Percentiles rank a stretch among this genome's conserved stretches.
These are phyloP conservation scores for Scomber colias DNA, from an alignment of 2,113 vertebrate genomes.

Conservation along the genomic window DNA sequence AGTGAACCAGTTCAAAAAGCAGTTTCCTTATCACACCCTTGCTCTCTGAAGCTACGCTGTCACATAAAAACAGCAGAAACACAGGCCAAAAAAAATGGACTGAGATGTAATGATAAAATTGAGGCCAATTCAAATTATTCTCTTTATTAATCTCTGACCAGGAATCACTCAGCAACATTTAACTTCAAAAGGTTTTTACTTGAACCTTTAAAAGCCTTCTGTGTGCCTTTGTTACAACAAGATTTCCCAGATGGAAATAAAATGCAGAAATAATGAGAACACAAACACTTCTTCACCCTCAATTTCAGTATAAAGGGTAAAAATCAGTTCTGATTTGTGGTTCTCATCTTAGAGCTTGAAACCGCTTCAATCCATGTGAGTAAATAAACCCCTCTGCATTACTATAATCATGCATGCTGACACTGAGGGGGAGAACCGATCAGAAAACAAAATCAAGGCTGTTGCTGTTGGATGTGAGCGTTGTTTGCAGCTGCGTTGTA, in stretches of 20 bases:
- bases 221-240: background rate
- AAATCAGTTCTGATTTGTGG: background rate
- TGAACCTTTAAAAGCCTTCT: background rate
- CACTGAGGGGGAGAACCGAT: constrained; percentile 29
- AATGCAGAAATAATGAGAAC: constrained; percentile 3
- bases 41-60: no score
- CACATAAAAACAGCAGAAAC: background rate
- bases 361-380: constrained; percentile 5
- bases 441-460: constrained; percentile 60
- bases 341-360: background rate
- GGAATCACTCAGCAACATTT: background rate
- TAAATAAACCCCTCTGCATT: constrained; percentile 9
- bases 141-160: background rate
- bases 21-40: background rate
- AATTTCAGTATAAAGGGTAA: background rate
- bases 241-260: background rate
- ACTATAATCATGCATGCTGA: constrained; percentile 42
- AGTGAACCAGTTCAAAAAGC: constrained; percentile 16
- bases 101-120: constrained; percentile 4
- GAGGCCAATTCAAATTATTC: constrained; percentile 8
- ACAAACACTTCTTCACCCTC: background rate
- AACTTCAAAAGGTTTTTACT: background rate
- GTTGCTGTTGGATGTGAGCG: constrained; percentile 64
- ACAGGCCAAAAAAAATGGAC: constrained; percentile 1
- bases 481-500: constrained; percentile 51